These are phyloP conservation scores for Carabus problematicus DNA, from an alignment of 2,888 invertebrate genomes.

Conservation along the genomic window DNA sequence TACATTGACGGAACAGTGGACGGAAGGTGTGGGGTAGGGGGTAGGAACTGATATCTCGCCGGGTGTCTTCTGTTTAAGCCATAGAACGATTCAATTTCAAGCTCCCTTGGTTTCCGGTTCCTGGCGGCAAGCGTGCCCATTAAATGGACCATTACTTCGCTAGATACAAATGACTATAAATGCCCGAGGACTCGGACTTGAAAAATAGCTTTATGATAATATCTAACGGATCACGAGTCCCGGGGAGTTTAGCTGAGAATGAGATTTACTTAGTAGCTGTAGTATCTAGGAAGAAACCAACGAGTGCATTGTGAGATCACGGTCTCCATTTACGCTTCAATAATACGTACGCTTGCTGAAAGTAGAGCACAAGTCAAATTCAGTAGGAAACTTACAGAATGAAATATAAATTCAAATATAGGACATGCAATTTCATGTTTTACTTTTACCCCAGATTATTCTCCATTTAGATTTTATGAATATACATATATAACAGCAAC, in stretches of 20 bases:
- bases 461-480: neutral
- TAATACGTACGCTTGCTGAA: no score
- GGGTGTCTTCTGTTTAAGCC: constrained; percentile 52
- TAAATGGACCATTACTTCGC: constrained; percentile 61
- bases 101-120: constrained; percentile 58
- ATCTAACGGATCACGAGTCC: constrained; percentile 46
- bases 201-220: constrained; percentile 57
- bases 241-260: constrained; percentile 46
- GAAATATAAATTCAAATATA: no score
- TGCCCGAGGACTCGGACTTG: constrained; percentile 50
- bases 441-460: neutral
- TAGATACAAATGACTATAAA: constrained; percentile 61
- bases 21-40: neutral
- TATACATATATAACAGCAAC: no score
- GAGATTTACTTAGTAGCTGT: constrained; percentile 27
- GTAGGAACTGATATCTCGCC: constrained; percentile 24
- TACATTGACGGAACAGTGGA: neutral
- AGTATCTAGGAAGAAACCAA: neutral
- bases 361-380: no score
- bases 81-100: constrained; percentile 60
- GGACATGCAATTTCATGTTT: neutral
- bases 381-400: no score
- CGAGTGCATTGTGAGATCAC: neutral
- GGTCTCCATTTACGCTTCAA: no score
- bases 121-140: constrained; percentile 59